phyloP scores from a whole-genome alignment of 2,797 vertebrate species.

The Coendou prehensilis region DNA sequence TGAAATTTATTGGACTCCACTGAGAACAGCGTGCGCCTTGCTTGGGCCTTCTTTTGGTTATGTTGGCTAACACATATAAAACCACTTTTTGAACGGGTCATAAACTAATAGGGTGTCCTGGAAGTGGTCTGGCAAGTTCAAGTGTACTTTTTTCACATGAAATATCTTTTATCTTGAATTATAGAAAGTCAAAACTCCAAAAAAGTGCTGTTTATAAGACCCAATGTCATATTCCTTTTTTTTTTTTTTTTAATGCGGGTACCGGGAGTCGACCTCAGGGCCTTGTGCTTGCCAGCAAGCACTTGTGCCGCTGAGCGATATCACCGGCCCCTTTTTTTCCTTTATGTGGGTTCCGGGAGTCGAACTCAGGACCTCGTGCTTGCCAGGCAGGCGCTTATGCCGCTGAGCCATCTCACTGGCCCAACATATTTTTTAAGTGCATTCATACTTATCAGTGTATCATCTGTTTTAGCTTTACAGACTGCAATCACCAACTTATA shows the following conservation, averaged over 20 bases:
- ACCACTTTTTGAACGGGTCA: neutral
- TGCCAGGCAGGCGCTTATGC: too few relatives aligned
- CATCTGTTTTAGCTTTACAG: neutral
- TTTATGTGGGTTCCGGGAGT: too few relatives aligned
- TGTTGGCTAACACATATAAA: neutral
- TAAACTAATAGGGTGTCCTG: neutral
- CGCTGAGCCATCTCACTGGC: too few relatives aligned
- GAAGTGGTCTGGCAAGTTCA: neutral
- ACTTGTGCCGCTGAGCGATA: too few relatives aligned
- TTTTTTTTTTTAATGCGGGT: too few relatives aligned
- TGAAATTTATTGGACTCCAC: neutral
- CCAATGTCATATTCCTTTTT: neutral
- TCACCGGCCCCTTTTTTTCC: too few relatives aligned
- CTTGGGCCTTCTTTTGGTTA: neutral
- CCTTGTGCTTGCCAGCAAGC: too few relatives aligned
- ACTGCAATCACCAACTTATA: neutral
- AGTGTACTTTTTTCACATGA: neutral
- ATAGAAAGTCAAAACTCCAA: conserved; percentile 54
- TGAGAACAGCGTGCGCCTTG: neutral
- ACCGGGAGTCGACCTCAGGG: too few relatives aligned
- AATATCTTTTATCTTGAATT: conserved; percentile 72
- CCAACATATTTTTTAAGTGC: neutral
- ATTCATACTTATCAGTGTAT: neutral
- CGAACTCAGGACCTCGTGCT: too few relatives aligned
- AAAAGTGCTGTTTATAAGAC: neutral